Conservation (phyloP, 2,113 vertebrate genomes). For the Nymphicus hollandicus region DNA sequence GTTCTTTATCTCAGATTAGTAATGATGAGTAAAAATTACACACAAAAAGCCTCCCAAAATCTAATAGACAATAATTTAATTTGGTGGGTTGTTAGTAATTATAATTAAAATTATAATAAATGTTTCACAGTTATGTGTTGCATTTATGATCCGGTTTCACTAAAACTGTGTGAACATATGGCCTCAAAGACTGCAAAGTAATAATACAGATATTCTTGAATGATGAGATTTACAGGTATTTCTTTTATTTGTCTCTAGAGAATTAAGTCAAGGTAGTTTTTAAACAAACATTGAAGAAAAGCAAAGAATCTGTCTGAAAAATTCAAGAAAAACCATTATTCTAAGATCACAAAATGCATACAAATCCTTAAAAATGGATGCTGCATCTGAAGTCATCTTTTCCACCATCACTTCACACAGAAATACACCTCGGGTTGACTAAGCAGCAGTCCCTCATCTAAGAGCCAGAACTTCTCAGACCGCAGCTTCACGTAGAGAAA, state of each 20-base stretch:
- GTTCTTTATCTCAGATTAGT: neutral
- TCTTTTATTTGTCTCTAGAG: neutral
- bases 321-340: neutral
- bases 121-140: neutral
- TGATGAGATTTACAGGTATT: neutral
- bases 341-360: neutral
- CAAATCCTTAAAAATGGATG: neutral
- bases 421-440: rapidly evolving
- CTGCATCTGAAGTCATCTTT: neutral
- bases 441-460: neutral
- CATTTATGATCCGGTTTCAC: neutral
- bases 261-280: neutral
- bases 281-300: neutral
- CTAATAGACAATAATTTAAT: neutral
- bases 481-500: neutral
- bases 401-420: neutral
- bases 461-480: neutral
- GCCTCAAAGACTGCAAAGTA: neutral
- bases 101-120: neutral
- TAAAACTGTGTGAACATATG: neutral
- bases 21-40: neutral
- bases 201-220: neutral
- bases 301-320: rapidly evolving
- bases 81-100: rapidly evolving
- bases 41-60: neutral